A percentile compares a stretch with the other conserved stretches of the same genome.
Conservation (phyloP, 92 coral and sea anemone genomes). For the Siderastrea siderea region DNA sequence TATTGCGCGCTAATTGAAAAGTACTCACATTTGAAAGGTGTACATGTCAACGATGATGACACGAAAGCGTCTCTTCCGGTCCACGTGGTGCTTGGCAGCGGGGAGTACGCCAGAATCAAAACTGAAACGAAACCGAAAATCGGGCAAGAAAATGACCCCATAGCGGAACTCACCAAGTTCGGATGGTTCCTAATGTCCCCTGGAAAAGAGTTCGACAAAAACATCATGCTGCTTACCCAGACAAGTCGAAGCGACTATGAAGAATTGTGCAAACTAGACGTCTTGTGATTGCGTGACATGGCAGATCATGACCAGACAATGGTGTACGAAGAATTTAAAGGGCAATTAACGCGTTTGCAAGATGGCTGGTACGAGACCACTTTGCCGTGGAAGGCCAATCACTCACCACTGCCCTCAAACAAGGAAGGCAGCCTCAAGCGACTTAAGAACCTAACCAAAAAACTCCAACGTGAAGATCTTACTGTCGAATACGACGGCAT, state of each 20-base stretch:
- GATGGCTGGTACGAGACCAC: too few relatives aligned
- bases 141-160: too few relatives aligned
- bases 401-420: too few relatives aligned
- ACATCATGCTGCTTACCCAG: conserved; percentile 40
- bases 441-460: not conserved
- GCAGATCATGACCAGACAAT: too few relatives aligned
- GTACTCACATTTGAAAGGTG: conserved; percentile 42
- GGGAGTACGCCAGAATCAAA: conserved; percentile 32
- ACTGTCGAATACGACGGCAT: conserved; percentile 9
- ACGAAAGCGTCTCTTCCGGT: conserved; percentile 32
- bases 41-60: conserved; percentile 17
- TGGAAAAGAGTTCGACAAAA: too few relatives aligned
- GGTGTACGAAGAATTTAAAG: too few relatives aligned
- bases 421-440: conserved; percentile 7
- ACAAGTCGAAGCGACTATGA: conserved; percentile 25
- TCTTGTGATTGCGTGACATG: not conserved
- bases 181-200: too few relatives aligned
- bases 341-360: too few relatives aligned
- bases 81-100: conserved; percentile 26
- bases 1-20: conserved; percentile 17
- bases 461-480: not conserved
- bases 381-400: too few relatives aligned
- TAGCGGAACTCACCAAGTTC: too few relatives aligned
- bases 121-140: too few relatives aligned
- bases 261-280: conserved; percentile 30